Evolutionary conservation across 2,113 vertebrate species (phyloP), one percentile per base, ranked within the genome.

Genomic region (Myiozetetes cayanensis): DNA sequence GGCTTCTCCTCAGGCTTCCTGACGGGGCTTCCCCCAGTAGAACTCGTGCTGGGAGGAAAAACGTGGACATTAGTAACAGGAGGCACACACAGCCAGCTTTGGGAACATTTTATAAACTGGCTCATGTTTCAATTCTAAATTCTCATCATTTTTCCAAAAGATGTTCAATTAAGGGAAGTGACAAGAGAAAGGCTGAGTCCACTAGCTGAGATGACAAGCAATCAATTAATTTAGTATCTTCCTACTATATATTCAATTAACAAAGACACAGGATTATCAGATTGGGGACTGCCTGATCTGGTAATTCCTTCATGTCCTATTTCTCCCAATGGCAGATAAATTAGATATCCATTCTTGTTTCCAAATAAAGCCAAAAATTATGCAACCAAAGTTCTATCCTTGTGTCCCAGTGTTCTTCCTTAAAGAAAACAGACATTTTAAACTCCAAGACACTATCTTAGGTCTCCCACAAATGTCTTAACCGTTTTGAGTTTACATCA

Each of bases 21-120:
- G 41, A 99, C 97, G 14, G 98, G 98, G 94, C 98, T 98, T 72
- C 98, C 98, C 89, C 98, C 98, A 24, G 98, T 98, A 15, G 98
- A 98, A 90, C 98, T 99, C 2, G 98, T 98, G 95, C 98, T 98
- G 92, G 73, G 89, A 77, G 55, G 15, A 22, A 50, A 59, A 61
- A 44, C 4, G n/a, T 0, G 3, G 65, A 74, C 20, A n/a, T 87
- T 37, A 96, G 27, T 71, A 63, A 73, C 0, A 4, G 16, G 31
- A 78, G 5, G 30, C 14, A 55, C 16, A 16, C 18, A 18, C 4
- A 8, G 5, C 10, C 20, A 14, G 12, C 67, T 56, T 41, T 20
- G 50, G 14, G 11, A 66, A 41, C 24, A 6, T 27, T 81, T 63
- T 15, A 37, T 49, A 55, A 80, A 78, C 39, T 4, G 15, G 41